Base-by-base conservation (phyloP, 2,888 invertebrate genomes). In the Incurvaria masculella region DNA sequence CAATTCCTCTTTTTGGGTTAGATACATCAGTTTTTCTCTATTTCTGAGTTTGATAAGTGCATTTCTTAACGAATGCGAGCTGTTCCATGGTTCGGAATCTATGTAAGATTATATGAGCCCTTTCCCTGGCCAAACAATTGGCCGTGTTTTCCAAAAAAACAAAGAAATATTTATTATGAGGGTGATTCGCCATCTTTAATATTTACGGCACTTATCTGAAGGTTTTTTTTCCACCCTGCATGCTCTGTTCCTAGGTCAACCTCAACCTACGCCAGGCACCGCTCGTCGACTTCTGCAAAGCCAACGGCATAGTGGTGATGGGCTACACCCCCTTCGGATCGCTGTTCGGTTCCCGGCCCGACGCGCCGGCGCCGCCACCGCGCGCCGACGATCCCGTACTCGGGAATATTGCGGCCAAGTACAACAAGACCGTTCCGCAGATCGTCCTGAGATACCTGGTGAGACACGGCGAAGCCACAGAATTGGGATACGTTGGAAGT, bases 321-420 rank as follows among this genome's bases (percentile, higher is more conserved):
- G 88, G 68, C 1, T 89, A 85, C 64, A 80, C 84, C 45, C 87
- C 87, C 0, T 72, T 89, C 23, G 88, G 87, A 0, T 68, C 78
- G 0, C 49, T 71, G 1, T 82, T 83, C 38, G 69, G 66, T 21
- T 63, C 68, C 1, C 61, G 61, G 2, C 62, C 72, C 27, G 54
- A 52, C 0, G 63, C 64, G 51, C 51, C 60, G 0, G 68, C 69
- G 2, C 68, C 75, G 0, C 65, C 72, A 26, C 72, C 81, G 1
- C 72, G 72, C 0, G 71, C 76, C 0, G 49, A 76, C 20, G 76
- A 83, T 46, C 68, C 78, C 1, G 68, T 69, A 44, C 68, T 85
- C 2, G 57, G 68, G n/a, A 65, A 62, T 16, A 72, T 87, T 11
- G 82, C 79, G 0, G 63, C 76, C 33, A 85, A 83, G 46, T 81